Evolutionary conservation across 2,113 vertebrate genomes (phyloP).

Genomic region (Hemicordylus capensis): DNA sequence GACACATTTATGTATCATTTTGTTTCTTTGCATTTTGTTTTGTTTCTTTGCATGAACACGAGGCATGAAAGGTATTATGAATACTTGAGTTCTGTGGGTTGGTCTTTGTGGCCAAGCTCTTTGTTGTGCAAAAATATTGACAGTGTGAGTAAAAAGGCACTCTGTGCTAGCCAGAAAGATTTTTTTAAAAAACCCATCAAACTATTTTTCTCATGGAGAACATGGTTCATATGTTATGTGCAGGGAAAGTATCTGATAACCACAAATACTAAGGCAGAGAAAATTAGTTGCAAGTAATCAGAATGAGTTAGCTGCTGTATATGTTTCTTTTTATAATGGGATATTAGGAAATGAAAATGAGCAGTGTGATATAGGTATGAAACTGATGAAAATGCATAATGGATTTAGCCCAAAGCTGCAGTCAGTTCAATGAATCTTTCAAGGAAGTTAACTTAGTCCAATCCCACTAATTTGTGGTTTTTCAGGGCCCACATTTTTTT

Average conservation of each 20-base stretch:
- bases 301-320: neutral
- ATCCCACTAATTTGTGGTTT: neutral
- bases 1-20: too few species aligned
- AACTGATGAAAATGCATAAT: neutral
- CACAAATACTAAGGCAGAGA: neutral
- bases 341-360: neutral
- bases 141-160: neutral
- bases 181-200: conserved; percentile 15
- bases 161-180: neutral
- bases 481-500: neutral
- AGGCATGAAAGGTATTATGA: neutral
- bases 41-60: neutral
- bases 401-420: neutral
- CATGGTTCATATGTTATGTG: neutral
- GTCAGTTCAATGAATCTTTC: neutral
- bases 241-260: neutral
- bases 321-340: neutral
- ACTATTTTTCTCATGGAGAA: neutral
- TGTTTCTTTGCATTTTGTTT: neutral
- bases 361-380: neutral
- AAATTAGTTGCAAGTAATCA: conserved; percentile 13
- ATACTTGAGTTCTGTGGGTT: neutral
- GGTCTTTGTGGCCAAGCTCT: neutral
- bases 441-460: neutral
- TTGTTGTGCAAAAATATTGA: conserved; percentile 2